Conservation (phyloP, 1,140 invertebrate genomes). For the Aleiodes sp. region DNA sequence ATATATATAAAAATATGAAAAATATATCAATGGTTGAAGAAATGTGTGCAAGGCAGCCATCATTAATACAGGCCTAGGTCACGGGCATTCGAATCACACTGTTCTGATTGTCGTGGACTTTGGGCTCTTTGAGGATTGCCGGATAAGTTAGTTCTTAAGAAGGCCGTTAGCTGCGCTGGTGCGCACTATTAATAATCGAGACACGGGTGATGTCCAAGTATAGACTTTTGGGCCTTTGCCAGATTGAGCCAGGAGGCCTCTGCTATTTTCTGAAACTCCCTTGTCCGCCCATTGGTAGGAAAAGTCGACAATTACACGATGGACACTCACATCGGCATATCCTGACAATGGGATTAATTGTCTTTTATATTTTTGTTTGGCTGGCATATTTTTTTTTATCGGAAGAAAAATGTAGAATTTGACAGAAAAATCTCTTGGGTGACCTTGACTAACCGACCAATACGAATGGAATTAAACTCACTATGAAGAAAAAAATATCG, state of each 20-base stretch:
- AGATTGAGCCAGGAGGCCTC: conserved; percentile 63
- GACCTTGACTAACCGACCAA: too few relatives aligned
- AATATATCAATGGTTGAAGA: neutral
- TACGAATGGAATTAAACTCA: too few relatives aligned
- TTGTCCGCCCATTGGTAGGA: neutral
- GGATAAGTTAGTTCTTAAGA: conserved; percentile 64
- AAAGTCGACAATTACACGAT: conserved; percentile 44
- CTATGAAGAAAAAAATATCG: too few relatives aligned
- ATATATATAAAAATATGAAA: neutral
- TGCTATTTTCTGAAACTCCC: conserved; percentile 59
- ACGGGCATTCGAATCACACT: conserved; percentile 58
- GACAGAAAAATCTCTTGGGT: too few relatives aligned
- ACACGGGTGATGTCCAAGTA: conserved; percentile 75
- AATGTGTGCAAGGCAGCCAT: conserved; percentile 42
- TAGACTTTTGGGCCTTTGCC: conserved; percentile 74
- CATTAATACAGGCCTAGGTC: conserved; percentile 68
- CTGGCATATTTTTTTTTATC: too few relatives aligned
- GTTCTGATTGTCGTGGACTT: neutral
- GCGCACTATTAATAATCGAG: conserved; percentile 69
- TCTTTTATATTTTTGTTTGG: too few relatives aligned
- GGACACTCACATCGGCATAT: conserved; percentile 46
- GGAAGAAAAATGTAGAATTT: too few relatives aligned
- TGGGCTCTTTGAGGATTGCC: conserved; percentile 23
- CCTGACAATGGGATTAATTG: neutral
- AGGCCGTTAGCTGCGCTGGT: conserved; percentile 68